Conservation (phyloP, 2,888 invertebrate species). For the Pteria penguin region DNA sequence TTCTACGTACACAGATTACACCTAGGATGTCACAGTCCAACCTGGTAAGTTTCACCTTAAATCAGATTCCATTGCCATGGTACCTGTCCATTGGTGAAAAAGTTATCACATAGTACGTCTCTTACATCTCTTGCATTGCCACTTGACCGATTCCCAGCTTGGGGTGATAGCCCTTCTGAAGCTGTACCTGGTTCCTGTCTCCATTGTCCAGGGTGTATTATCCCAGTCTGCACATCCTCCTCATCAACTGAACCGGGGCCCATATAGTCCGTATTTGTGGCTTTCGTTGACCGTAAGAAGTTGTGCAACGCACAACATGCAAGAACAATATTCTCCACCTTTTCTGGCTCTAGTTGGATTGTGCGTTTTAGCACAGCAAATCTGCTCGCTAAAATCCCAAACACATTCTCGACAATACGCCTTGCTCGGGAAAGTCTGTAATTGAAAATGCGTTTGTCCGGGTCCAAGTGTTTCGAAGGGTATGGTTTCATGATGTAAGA, state of each 20-base stretch:
- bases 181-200: not conserved
- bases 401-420: conserved; percentile 32
- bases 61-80: conserved; percentile 36
- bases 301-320: conserved; percentile 36
- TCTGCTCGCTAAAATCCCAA: conserved; percentile 22
- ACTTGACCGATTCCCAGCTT: conserved; percentile 18
- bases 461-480: not conserved
- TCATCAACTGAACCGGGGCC: conserved; percentile 16
- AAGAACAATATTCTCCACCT: conserved; percentile 13
- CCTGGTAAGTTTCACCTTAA: conserved; percentile 19
- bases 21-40: conserved; percentile 21
- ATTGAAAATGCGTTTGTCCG: conserved; percentile 1
- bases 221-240: not conserved
- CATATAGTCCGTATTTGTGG: conserved; percentile 10
- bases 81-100: conserved; percentile 23
- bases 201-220: not conserved
- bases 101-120: conserved; percentile 33
- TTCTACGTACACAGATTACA: conserved; percentile 19
- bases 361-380: conserved; percentile 9
- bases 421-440: conserved; percentile 25
- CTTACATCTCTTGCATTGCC: conserved; percentile 1
- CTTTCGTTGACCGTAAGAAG: conserved; percentile 14
- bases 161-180: not conserved
- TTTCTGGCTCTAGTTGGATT: conserved; percentile 27
- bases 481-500: conserved; percentile 12